These are phyloP conservation scores for Pheosia tremula DNA, from an alignment of 2,888 invertebrate genomes.

Conservation along the genomic window DNA sequence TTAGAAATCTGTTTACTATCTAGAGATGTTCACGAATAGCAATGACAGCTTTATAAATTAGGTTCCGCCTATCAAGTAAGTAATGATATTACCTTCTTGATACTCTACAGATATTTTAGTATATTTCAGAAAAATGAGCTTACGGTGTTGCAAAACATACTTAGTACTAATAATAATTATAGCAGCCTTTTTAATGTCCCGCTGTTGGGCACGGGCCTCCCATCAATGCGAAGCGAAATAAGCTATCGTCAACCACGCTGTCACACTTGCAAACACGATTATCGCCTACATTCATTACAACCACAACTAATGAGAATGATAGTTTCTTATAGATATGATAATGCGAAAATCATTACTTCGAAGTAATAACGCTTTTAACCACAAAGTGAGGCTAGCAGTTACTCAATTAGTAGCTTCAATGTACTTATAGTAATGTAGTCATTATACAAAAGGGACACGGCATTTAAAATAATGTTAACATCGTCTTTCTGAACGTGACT, in stretches of 20 bases:
- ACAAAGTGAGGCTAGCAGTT: slow-evolving; percentile 1
- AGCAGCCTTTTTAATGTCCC: slow-evolving; percentile 6
- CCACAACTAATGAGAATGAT: neutral
- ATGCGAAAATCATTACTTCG: neutral
- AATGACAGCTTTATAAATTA: slow-evolving; percentile 21
- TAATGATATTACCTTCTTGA: slow-evolving; percentile 27
- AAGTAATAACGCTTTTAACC: neutral
- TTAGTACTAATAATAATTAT: slow-evolving; percentile 21
- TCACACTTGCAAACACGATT: neutral
- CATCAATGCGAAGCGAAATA: no score
- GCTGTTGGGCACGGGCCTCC: no score
- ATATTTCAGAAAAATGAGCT: slow-evolving; percentile 30
- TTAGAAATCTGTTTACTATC: slow-evolving; percentile 40
- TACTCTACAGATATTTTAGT: slow-evolving; percentile 27
- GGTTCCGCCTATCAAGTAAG: slow-evolving; percentile 22
- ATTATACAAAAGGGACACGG: neutral
- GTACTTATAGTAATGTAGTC: neutral
- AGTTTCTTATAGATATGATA: neutral
- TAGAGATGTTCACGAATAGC: slow-evolving; percentile 25
- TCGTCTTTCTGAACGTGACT: neutral
- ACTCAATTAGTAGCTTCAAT: neutral
- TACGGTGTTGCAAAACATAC: slow-evolving; percentile 28
- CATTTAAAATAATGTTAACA: neutral
- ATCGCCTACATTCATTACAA: neutral
- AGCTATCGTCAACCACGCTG: no score